These are phyloP conservation scores for Cydia amplana DNA, from an alignment of 1,140 invertebrate genomes.

Conservation along the genomic window DNA sequence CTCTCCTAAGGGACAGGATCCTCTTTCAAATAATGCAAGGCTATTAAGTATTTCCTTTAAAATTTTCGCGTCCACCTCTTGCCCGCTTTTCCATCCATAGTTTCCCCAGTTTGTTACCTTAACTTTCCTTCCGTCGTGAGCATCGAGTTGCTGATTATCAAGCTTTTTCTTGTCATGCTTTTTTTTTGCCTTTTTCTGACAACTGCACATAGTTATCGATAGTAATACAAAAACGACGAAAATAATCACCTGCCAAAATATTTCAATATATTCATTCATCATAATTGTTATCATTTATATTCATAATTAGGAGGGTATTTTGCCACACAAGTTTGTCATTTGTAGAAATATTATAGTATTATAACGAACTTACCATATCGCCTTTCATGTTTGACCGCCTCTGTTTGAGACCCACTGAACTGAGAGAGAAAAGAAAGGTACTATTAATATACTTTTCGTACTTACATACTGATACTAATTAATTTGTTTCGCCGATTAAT, in stretches of 20 bases:
- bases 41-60: slow-evolving; percentile 30
- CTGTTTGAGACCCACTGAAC: background rate
- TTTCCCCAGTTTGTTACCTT: slow-evolving; percentile 15
- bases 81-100: background rate
- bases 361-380: background rate
- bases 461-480: background rate
- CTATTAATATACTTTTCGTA: background rate
- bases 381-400: background rate
- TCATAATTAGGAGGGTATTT: background rate
- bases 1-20: slow-evolving; percentile 20
- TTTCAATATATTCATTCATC: background rate
- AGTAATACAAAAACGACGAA: background rate
- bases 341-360: too few species aligned
- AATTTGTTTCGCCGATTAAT: background rate
- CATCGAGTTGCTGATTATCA: too few species aligned
- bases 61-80: slow-evolving; percentile 21
- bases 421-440: background rate
- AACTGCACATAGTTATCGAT: background rate
- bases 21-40: slow-evolving; percentile 2
- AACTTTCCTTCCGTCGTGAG: background rate
- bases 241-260: background rate
- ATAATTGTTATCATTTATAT: background rate
- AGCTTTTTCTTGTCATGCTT: background rate
- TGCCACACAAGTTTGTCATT: too few species aligned
- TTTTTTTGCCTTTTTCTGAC: background rate